Conservation (phyloP, 2,797 vertebrate species). For the Ficedula albicollis region DNA sequence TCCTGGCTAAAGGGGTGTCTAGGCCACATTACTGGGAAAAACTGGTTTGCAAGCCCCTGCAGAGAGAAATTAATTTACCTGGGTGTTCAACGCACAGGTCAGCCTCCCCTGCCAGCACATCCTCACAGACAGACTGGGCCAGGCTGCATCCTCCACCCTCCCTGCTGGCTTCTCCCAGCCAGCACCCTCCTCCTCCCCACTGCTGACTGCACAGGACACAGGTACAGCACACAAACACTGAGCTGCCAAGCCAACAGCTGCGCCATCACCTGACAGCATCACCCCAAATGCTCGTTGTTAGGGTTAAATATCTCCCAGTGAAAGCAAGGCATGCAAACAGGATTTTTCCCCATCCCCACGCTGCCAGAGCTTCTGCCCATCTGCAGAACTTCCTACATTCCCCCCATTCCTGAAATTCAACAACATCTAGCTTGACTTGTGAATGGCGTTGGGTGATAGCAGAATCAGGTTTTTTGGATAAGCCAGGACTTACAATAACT, state of each 20-base stretch:
- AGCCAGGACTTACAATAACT: neutral
- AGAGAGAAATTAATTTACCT: neutral
- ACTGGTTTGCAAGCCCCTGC: neutral
- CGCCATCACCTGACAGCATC: neutral
- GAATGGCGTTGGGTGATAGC: neutral
- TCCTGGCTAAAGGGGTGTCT: neutral
- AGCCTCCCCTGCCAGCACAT: neutral
- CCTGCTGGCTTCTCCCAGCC: neutral
- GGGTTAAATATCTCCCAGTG: neutral
- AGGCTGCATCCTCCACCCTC: neutral
- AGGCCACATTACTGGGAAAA: neutral
- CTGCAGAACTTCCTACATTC: neutral
- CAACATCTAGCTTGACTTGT: neutral
- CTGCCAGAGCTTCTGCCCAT: neutral
- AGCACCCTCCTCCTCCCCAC: neutral
- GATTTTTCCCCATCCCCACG: fast-evolving
- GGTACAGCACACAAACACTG: neutral
- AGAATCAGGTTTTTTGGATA: neutral
- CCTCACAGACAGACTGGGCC: neutral
- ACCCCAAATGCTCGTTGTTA: neutral
- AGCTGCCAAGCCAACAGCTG: neutral
- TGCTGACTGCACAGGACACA: neutral
- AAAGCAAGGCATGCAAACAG: neutral
- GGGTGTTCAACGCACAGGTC: neutral
- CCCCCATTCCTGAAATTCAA: neutral